These are phyloP conservation scores for Gyps fulvus DNA, from an alignment of 2,113 vertebrate genomes.

Conservation along the genomic window DNA sequence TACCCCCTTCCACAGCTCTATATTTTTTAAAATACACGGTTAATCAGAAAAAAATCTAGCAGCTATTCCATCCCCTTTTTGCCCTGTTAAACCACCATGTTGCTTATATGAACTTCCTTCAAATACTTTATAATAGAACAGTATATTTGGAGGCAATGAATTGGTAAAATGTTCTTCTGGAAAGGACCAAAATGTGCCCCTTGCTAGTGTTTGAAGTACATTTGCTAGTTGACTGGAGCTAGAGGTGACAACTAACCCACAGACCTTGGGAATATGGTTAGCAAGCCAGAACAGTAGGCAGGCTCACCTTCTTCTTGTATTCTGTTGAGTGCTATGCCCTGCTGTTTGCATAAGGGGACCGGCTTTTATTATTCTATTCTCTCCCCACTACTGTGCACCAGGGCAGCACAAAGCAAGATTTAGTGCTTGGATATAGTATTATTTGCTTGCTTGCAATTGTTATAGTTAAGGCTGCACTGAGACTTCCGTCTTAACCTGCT, in stretches of 20 bases:
- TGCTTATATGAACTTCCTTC: background rate
- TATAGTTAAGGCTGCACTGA: conserved; percentile 17
- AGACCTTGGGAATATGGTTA: background rate
- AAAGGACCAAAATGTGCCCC: background rate
- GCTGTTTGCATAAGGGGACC: conserved; percentile 41
- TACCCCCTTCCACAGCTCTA: background rate
- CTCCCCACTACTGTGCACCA: conserved; percentile 17
- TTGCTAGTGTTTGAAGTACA: background rate
- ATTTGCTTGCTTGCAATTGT: conserved; percentile 40
- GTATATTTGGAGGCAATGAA: background rate
- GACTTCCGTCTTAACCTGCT: conserved; percentile 26
- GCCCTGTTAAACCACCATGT: background rate
- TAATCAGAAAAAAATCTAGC: background rate
- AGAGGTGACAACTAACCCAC: conserved; percentile 7
- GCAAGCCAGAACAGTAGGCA: conserved; percentile 13
- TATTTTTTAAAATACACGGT: background rate
- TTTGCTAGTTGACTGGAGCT: background rate
- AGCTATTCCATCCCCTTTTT: background rate
- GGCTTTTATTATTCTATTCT: conserved; percentile 33
- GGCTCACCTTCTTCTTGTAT: conserved; percentile 20
- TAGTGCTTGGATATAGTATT: conserved; percentile 25
- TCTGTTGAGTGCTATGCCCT: conserved; percentile 1
- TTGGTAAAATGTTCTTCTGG: background rate
- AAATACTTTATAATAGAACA: background rate
- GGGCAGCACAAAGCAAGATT: conserved; percentile 48